These are phyloP conservation scores for Tridacna crocea DNA, from an alignment of 2,888 invertebrate species.

Conservation along the genomic window DNA sequence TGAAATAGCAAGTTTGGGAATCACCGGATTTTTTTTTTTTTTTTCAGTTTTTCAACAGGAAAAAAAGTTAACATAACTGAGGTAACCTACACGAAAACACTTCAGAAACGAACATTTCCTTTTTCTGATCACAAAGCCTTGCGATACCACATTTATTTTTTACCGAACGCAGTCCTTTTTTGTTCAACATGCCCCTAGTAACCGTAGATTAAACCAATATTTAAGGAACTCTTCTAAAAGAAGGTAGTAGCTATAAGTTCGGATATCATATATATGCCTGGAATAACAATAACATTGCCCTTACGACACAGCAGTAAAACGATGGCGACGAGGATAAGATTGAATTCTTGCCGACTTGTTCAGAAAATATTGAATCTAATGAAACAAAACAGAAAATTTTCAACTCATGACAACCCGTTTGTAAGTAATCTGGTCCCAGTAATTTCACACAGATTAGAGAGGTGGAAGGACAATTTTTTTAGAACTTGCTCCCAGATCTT, in stretches of 20 bases:
- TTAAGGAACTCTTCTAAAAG: background rate
- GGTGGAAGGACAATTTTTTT: background rate
- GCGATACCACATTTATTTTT: no score
- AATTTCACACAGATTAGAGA: background rate
- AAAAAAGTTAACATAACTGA: no score
- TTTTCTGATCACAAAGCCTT: no score
- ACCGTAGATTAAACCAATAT: background rate
- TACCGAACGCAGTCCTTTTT: no score
- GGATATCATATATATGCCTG: background rate
- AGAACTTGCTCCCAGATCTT: no score
- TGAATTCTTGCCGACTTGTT: background rate
- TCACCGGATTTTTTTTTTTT: no score
- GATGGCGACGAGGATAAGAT: background rate
- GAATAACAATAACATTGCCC: background rate
- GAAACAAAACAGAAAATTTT: slow-evolving; percentile 23
- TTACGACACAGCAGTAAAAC: background rate
- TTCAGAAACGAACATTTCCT: no score
- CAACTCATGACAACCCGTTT: slow-evolving; percentile 51
- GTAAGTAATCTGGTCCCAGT: no score
- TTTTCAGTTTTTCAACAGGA: no score
- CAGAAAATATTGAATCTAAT: background rate
- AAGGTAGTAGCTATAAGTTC: background rate
- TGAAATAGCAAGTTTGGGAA: no score
- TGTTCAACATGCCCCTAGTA: no score
- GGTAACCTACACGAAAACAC: no score